These are phyloP conservation scores for Macrotrachela quadricornifera DNA, from an alignment of 1,140 invertebrate species.

Conservation along the genomic window DNA sequence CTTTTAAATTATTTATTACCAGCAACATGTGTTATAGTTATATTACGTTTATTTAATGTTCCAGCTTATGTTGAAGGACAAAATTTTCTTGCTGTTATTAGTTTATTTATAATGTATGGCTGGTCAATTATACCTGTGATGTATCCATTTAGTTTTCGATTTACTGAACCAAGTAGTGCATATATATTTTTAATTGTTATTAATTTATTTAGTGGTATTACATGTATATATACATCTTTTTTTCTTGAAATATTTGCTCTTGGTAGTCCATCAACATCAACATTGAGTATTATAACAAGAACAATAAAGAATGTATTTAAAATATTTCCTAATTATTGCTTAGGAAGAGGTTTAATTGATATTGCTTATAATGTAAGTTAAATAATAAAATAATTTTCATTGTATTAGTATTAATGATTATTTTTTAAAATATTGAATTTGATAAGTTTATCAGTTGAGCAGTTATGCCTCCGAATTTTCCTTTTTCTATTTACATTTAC, in stretches of 20 bases:
- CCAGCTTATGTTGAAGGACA: background rate
- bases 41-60: background rate
- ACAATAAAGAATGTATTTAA: constrained; percentile 44
- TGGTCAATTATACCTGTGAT: constrained; percentile 34
- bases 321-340: constrained; percentile 47
- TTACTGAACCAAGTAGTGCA: constrained; percentile 44
- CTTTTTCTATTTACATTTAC: too few species aligned
- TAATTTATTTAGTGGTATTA: constrained; percentile 46
- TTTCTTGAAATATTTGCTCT: constrained; percentile 38
- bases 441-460: too few species aligned
- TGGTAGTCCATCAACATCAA: constrained; percentile 26
- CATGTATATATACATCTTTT: constrained; percentile 43
- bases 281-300: constrained; percentile 35
- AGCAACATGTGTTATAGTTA: background rate
- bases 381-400: too few species aligned
- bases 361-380: constrained; percentile 22
- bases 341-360: constrained; percentile 42
- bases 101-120: constrained; percentile 15
- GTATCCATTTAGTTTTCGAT: constrained; percentile 41
- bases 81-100: background rate
- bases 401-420: too few species aligned
- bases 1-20: constrained; percentile 26
- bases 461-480: too few species aligned
- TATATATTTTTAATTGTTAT: constrained; percentile 44
- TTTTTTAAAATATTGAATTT: too few species aligned